A percentile compares a stretch with the other conserved stretches of the same genome.
Evolutionary conservation across 1,140 invertebrate species (phyloP).

Genomic region (Micrasema longulum): DNA sequence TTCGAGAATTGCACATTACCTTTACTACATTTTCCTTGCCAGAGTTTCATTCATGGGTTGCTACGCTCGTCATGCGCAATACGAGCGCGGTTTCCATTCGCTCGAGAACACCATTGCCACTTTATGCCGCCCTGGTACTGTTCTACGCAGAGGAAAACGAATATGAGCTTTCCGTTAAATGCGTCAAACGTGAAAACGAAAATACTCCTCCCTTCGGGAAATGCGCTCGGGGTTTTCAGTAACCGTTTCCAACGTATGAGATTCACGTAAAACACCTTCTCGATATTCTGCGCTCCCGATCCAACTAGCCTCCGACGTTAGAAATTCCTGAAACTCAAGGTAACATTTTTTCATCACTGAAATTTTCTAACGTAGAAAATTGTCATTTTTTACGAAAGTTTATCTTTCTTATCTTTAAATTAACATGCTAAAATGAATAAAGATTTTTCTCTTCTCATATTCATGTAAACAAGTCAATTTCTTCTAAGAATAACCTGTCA

Average conservation of each 20-base stretch:
- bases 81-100: too few relatives aligned
- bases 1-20: slow-evolving; percentile 23
- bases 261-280: slow-evolving; percentile 7
- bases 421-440: too few relatives aligned
- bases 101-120: slow-evolving; percentile 11
- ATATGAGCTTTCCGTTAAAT: slow-evolving; percentile 52
- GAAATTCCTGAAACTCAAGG: slow-evolving; percentile 38
- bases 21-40: too few relatives aligned
- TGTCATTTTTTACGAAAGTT: too few relatives aligned
- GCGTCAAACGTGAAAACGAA: slow-evolving; percentile 44
- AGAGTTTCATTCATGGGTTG: slow-evolving; percentile 1
- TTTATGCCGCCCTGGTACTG: slow-evolving; percentile 33
- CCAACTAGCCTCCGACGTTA: slow-evolving; percentile 35
- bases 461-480: slow-evolving; percentile 3
- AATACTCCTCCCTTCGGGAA: slow-evolving; percentile 10
- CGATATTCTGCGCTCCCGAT: slow-evolving; percentile 39
- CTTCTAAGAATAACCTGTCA: too few relatives aligned
- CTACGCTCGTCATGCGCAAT: slow-evolving; percentile 14
- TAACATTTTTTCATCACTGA: slow-evolving; percentile 15
- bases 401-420: too few relatives aligned
- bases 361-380: slow-evolving; percentile 11
- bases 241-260: not conserved
- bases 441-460: too few relatives aligned
- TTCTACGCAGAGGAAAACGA: slow-evolving; percentile 53
- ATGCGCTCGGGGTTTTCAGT: slow-evolving; percentile 16